Evolutionary conservation across 2,797 vertebrate species (phyloP).

Genomic region (Gorsachius magnificus): DNA sequence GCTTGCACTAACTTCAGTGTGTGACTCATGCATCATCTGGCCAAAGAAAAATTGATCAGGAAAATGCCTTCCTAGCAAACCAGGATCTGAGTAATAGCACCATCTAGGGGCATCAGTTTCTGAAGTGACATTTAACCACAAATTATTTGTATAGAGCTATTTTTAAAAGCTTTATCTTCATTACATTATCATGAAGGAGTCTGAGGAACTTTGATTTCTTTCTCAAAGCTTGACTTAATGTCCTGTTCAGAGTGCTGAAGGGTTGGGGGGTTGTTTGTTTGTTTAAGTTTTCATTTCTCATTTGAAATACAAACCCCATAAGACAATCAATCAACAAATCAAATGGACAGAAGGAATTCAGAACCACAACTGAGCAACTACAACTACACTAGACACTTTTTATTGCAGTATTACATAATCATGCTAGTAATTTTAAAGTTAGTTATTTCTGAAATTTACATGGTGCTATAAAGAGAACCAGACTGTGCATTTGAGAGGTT

Average conservation of each 20-base stretch:
- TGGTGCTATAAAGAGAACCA: background rate
- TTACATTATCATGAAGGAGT: background rate
- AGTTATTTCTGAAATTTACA: background rate
- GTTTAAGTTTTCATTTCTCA: background rate
- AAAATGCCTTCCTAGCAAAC: background rate
- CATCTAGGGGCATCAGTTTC: slow-evolving; percentile 22
- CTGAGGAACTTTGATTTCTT: background rate
- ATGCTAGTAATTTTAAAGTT: background rate
- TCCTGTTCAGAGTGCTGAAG: background rate
- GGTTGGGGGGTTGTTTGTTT: background rate
- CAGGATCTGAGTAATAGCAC: slow-evolving; percentile 12
- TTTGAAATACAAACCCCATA: background rate
- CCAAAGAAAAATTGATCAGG: background rate
- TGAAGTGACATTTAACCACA: background rate
- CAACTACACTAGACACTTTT: background rate
- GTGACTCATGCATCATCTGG: background rate
- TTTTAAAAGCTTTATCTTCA: background rate
- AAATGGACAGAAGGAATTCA: background rate
- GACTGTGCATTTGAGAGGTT: background rate
- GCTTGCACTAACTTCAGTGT: accelerated
- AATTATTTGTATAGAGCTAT: background rate
- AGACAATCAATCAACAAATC: background rate
- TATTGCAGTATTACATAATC: background rate
- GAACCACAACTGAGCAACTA: background rate
- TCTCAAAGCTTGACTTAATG: background rate